Conservation (phyloP, 2,113 vertebrate species). For the Dicerorhinus sumatrensis region DNA sequence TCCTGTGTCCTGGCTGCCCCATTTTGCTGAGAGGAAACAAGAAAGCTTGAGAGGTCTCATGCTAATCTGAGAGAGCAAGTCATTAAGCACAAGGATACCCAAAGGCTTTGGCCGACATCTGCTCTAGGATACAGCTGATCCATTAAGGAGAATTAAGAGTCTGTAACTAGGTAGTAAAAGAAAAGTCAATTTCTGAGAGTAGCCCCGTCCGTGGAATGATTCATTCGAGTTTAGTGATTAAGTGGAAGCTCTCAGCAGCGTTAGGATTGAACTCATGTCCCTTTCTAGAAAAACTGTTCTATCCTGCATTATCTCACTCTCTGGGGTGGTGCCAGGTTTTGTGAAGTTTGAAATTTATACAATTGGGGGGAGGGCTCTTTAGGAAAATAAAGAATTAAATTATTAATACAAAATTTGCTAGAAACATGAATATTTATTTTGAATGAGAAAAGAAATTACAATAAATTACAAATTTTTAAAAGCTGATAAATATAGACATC, state of each 20-base stretch:
- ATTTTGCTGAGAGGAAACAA: background rate
- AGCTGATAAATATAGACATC: background rate
- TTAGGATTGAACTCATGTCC: background rate
- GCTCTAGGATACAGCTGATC: conserved; percentile 39
- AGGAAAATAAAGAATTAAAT: background rate
- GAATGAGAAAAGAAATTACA: background rate
- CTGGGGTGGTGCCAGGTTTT: background rate
- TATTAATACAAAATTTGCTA: conserved; percentile 15
- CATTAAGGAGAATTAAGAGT: conserved; percentile 55
- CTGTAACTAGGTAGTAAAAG: conserved; percentile 11
- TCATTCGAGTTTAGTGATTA: conserved; percentile 39
- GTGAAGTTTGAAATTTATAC: background rate
- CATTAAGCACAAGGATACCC: conserved; percentile 50
- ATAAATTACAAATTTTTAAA: conserved; percentile 39
- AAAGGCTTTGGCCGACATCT: conserved; percentile 67
- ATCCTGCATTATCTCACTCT: background rate
- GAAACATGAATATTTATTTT: conserved; percentile 30
- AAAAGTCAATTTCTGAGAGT: conserved; percentile 60
- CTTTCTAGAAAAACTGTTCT: conserved; percentile 6
- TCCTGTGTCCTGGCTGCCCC: background rate
- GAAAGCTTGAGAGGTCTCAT: conserved; percentile 28
- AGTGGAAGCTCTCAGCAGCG: background rate
- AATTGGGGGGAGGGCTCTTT: background rate
- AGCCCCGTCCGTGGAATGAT: background rate
- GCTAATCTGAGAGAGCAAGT: conserved; percentile 60